Base-by-base conservation (phyloP, 2,888 invertebrate genomes). In the Liposcelis brunnea region DNA sequence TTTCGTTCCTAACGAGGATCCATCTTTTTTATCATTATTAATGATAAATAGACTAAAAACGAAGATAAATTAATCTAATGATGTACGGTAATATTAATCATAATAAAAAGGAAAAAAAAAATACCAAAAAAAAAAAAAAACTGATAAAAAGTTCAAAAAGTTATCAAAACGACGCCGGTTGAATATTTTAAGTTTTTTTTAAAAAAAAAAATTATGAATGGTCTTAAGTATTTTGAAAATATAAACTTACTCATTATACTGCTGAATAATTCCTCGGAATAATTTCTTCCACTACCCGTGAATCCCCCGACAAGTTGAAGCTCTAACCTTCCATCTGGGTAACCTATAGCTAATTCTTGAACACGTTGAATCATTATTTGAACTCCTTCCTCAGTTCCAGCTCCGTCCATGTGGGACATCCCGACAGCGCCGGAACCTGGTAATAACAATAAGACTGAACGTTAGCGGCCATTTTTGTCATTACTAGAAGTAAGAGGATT, bases 251-350 rank as follows among this genome's bases (percentile, higher is more conserved):
- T 77, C 72, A 94, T 80, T 56, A 93, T 79, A 63, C 80, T 81
- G 57, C 79, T 81, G 61, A 90, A 87, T 44, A 94, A 73, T 60
- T 89, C 84, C 59, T 90, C 89, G 7, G 89, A 87, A 61, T 83
- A 84, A 53, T 82, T 75, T 55, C 82, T 77, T 18, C 40, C 18
- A 2, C 80, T 75, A 65, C 93, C 93, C 49, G 80, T 78, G 66
- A 87, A 93, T 36, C 91, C 93, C 48, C 94, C 94, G 52, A 89
- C 78, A 49, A 94, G 68, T 61, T 90, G 89, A 53, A 94, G 68
- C 64, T 94, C 90, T 45, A 91, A 72, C 53, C 91, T 74, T 35
- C 89, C 87, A 59, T 87, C 86, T 2, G 85, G 84, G 64, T 83
- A 87, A 32, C 85, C 86, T 34, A 80, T 68, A 5, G 87, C 83